A percentile compares a stretch with the other conserved stretches of the same genome.
Evolutionary conservation across 2,888 invertebrate genomes (phyloP).

Genomic region (Drosophila barbarae): DNA sequence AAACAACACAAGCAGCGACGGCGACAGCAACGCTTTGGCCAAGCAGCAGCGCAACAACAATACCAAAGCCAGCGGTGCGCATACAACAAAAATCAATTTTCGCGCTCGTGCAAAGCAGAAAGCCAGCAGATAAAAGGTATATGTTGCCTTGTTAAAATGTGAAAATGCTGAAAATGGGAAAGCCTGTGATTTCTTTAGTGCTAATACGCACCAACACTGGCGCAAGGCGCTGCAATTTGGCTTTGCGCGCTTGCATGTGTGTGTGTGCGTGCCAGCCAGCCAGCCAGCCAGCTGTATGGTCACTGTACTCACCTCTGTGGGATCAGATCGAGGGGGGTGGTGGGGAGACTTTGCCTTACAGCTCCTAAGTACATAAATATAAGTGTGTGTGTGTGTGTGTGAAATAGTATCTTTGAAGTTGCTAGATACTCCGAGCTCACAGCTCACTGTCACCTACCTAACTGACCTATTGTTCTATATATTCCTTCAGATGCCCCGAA

Average conservation of each 20-base stretch:
- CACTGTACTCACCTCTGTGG: slow-evolving; percentile 60
- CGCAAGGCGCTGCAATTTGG: slow-evolving; percentile 49
- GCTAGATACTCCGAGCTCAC: background rate
- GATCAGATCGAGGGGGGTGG: slow-evolving; percentile 11
- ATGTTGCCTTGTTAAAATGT: slow-evolving; percentile 10
- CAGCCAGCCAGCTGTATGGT: slow-evolving; percentile 30
- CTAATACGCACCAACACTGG: slow-evolving; percentile 28
- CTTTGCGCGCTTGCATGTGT: slow-evolving; percentile 7
- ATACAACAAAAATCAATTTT: slow-evolving; percentile 65
- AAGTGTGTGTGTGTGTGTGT: background rate
- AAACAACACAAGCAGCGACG: slow-evolving; percentile 38
- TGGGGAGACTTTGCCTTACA: slow-evolving; percentile 15
- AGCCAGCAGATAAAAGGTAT: slow-evolving; percentile 55
- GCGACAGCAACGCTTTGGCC: slow-evolving; percentile 37
- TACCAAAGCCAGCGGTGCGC: slow-evolving; percentile 33
- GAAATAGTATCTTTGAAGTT: background rate
- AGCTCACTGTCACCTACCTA: background rate
- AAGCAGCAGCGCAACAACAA: slow-evolving; percentile 37
- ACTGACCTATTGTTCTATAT: slow-evolving; percentile 6
- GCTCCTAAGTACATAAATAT: slow-evolving; percentile 14
- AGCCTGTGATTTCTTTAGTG: slow-evolving; percentile 10
- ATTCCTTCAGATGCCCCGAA: slow-evolving; percentile 87
- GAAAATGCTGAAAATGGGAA: slow-evolving; percentile 19
- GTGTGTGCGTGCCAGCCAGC: slow-evolving; percentile 16
- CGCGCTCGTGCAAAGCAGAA: slow-evolving; percentile 49